phyloP scores from a whole-genome alignment of 2,888 invertebrate genomes.

The Phyllotreta striolata region DNA sequence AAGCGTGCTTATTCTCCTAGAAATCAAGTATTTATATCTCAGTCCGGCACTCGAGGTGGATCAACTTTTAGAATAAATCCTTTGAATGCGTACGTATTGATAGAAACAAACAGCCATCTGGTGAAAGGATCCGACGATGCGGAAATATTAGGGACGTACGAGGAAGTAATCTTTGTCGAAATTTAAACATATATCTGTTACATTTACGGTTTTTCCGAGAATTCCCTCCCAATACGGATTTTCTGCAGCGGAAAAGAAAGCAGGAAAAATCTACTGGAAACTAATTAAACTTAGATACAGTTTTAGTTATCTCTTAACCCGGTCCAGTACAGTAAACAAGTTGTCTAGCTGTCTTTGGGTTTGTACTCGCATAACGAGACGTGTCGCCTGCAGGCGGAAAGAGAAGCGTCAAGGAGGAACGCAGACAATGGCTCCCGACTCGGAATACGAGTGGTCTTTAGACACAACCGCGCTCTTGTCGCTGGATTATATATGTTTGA shows the following conservation, averaged over 20 bases:
- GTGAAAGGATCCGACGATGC: too few species aligned
- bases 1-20: slow-evolving; percentile 10
- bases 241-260: neutral
- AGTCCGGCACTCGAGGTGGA: slow-evolving; percentile 17
- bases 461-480: slow-evolving; percentile 25
- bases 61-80: slow-evolving; percentile 21
- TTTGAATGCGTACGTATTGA: neutral
- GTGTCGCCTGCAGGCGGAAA: slow-evolving; percentile 28
- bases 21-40: slow-evolving; percentile 21
- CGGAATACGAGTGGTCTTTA: slow-evolving; percentile 28
- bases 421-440: slow-evolving; percentile 22
- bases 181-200: too few species aligned
- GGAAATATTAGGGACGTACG: too few species aligned
- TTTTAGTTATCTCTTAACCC: slow-evolving; percentile 9
- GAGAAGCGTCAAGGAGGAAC: slow-evolving; percentile 25
- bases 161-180: too few species aligned
- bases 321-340: slow-evolving; percentile 14
- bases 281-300: slow-evolving; percentile 13
- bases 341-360: slow-evolving; percentile 22
- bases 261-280: neutral
- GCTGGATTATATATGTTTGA: slow-evolving; percentile 25
- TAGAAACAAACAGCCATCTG: too few species aligned
- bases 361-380: slow-evolving; percentile 25
- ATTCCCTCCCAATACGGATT: too few species aligned
- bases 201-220: too few species aligned